These are phyloP conservation scores for Sakesphorus luctuosus DNA, from an alignment of 2,113 vertebrate genomes.

Conservation along the genomic window DNA sequence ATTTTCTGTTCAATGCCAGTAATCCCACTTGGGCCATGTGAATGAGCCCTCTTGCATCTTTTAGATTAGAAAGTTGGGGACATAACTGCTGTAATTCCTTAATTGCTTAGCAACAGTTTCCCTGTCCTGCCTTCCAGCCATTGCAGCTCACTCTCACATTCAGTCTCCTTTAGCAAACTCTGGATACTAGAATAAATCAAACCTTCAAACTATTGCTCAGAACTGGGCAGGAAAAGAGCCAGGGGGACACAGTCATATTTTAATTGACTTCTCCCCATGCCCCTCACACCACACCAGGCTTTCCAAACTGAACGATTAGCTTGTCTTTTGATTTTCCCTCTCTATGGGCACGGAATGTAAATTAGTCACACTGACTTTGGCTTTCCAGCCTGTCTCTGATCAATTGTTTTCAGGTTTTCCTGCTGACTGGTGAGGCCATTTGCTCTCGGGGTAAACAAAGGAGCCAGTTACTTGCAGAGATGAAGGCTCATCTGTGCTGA, in stretches of 20 bases:
- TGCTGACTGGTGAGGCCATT: slow-evolving; percentile 12
- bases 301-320: slow-evolving; percentile 1
- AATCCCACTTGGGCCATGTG: background rate
- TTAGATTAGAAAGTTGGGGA: slow-evolving; percentile 31
- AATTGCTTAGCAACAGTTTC: slow-evolving; percentile 61
- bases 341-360: slow-evolving; percentile 33
- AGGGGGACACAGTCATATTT: background rate
- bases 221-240: background rate
- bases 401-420: slow-evolving; percentile 57
- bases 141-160: background rate
- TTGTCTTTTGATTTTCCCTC: background rate
- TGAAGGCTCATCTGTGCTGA: slow-evolving; percentile 51
- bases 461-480: slow-evolving; percentile 36
- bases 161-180: background rate
- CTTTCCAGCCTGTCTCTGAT: slow-evolving; percentile 33
- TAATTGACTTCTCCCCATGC: slow-evolving; percentile 10
- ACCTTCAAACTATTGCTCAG: background rate
- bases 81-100: background rate
- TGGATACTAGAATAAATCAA: background rate
- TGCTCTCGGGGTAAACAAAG: slow-evolving; percentile 33
- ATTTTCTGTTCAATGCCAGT: background rate
- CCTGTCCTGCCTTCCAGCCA: background rate
- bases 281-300: background rate
- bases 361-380: slow-evolving; percentile 46
- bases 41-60: background rate